Percentiles rank a stretch among this genome's conserved stretches.
These are phyloP conservation scores for Pteria penguin DNA, from an alignment of 2,888 invertebrate genomes.

Conservation along the genomic window DNA sequence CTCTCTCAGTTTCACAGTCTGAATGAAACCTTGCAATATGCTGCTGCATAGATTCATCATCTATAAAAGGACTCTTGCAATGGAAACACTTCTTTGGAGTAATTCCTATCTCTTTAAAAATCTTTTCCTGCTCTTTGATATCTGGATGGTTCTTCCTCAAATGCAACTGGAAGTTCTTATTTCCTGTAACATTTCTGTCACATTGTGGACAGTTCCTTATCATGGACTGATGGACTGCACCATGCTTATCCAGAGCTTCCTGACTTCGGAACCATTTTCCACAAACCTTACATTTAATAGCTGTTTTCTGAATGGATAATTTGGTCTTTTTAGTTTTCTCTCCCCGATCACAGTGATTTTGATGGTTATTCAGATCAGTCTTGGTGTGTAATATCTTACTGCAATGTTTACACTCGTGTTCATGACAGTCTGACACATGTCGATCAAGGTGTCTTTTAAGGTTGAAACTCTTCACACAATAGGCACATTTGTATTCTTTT, in stretches of 20 bases:
- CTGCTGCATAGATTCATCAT: not conserved
- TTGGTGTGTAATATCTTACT: not conserved
- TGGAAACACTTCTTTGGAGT: not conserved
- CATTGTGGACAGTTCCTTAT: not conserved
- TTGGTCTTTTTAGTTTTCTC: not conserved
- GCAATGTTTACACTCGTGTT: not conserved
- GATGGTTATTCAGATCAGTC: not conserved
- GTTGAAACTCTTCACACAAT: not conserved
- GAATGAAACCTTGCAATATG: not conserved
- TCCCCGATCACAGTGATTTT: not conserved
- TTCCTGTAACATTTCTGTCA: not conserved
- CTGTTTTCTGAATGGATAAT: not conserved
- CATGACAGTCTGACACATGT: not conserved
- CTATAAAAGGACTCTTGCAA: not conserved
- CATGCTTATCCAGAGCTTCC: not conserved
- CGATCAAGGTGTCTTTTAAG: not conserved
- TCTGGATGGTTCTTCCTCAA: not conserved
- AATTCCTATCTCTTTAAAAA: not conserved
- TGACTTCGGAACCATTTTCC: not conserved
- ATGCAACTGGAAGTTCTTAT: not conserved
- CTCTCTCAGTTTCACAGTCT: not conserved
- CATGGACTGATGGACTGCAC: not conserved
- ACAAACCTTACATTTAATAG: not conserved
- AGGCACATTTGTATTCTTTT: not conserved
- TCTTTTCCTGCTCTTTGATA: not conserved